phyloP scores from a whole-genome alignment of 2,113 vertebrate genomes.

The Phylloscopus trochiloides region DNA sequence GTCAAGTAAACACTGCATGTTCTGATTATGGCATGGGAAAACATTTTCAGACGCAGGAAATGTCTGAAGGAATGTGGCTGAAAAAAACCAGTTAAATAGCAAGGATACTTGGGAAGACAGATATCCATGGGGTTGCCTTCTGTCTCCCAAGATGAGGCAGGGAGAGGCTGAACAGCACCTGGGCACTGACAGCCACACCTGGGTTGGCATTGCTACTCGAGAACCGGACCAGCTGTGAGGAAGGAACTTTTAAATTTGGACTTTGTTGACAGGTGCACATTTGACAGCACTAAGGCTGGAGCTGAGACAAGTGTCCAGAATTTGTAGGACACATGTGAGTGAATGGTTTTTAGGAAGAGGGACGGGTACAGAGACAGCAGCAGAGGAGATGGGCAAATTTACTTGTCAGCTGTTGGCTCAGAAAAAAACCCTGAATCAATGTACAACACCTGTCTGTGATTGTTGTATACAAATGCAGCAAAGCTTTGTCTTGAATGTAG shows the following conservation, averaged over 20 bases:
- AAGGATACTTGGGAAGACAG: neutral
- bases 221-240: no score
- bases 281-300: accelerated
- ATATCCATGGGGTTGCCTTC: neutral
- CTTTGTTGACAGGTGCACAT: neutral
- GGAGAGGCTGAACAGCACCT: neutral
- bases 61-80: neutral
- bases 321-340: accelerated
- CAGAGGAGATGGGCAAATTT: neutral
- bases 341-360: neutral
- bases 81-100: neutral
- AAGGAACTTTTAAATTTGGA: neutral
- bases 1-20: neutral
- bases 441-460: neutral
- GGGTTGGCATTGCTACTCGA: accelerated
- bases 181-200: neutral
- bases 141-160: neutral
- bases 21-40: neutral
- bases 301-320: neutral
- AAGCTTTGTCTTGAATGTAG: neutral
- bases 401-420: neutral
- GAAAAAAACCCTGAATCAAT: neutral
- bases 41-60: neutral
- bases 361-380: accelerated
- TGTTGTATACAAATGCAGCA: neutral